Percentiles rank a stretch among this genome's conserved stretches.
These are phyloP conservation scores for Meles meles DNA, from an alignment of 2,113 vertebrate species.

Conservation along the genomic window DNA sequence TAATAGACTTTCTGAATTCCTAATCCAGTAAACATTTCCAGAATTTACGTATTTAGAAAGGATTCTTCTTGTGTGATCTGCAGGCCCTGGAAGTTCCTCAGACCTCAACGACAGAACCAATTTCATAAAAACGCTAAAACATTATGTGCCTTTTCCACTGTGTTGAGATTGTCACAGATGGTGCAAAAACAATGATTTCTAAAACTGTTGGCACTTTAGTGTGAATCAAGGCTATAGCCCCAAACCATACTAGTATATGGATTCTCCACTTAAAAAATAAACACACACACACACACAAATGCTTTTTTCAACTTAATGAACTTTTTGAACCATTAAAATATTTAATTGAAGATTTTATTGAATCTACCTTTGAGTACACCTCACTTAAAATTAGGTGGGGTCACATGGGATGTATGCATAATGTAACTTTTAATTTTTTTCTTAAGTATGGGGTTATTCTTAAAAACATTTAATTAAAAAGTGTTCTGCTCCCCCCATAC, in stretches of 20 bases:
- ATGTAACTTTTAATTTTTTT: not conserved
- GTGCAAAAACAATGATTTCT: not conserved
- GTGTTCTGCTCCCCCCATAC: not conserved
- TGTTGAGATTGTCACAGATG: not conserved
- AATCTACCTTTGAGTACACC: not conserved
- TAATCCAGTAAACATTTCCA: not conserved
- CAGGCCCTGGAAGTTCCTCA: not conserved
- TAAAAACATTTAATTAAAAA: not conserved
- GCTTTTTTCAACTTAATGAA: not conserved
- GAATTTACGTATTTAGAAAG: not conserved
- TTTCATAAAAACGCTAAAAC: not conserved
- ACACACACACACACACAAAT: not conserved
- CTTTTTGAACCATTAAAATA: not conserved
- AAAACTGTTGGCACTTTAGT: not conserved
- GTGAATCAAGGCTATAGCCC: not conserved
- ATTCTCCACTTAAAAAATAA: not conserved
- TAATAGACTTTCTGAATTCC: not conserved
- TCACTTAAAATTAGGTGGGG: not conserved
- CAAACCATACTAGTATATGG: not conserved
- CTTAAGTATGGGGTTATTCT: not conserved
- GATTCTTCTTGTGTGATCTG: not conserved
- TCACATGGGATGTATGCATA: not conserved
- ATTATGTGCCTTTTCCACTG: not conserved
- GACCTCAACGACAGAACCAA: not conserved
- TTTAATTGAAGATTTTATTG: not conserved